phyloP scores from a whole-genome alignment of 2,797 vertebrate genomes.

The Melopsittacus undulatus region DNA sequence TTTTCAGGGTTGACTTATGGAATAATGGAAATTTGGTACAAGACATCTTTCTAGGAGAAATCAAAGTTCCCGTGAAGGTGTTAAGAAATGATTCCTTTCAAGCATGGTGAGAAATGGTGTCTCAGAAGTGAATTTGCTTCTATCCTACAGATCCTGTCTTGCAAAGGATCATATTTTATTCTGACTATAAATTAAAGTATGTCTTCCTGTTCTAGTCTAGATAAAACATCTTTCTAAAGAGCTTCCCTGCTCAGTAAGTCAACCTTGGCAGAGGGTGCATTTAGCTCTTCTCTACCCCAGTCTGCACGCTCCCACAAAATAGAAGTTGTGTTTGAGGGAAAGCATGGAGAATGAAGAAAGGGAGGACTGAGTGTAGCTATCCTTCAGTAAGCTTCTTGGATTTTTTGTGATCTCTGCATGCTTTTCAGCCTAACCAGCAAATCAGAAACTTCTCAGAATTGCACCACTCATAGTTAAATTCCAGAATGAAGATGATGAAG shows the following conservation, averaged over 20 bases:
- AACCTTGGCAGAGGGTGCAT: background rate
- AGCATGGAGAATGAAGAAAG: accelerated
- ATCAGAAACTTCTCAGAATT: background rate
- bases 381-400: background rate
- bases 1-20: conserved; percentile 94
- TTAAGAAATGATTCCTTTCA: conserved; percentile 86
- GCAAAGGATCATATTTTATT: background rate
- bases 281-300: background rate
- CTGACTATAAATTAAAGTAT: background rate
- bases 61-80: conserved; percentile 92
- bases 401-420: background rate
- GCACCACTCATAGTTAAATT: background rate
- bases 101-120: conserved; percentile 87
- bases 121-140: background rate
- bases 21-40: conserved; percentile 96
- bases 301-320: background rate
- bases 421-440: background rate
- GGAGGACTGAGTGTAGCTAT: background rate
- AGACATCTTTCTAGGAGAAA: conserved; percentile 95
- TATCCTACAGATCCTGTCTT: background rate
- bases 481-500: background rate
- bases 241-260: background rate
- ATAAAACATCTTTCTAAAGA: background rate
- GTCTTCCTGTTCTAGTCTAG: background rate
- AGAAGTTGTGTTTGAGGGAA: background rate